These are phyloP conservation scores for Sandelia bainsii DNA, from an alignment of 2,797 vertebrate species.

Conservation along the genomic window DNA sequence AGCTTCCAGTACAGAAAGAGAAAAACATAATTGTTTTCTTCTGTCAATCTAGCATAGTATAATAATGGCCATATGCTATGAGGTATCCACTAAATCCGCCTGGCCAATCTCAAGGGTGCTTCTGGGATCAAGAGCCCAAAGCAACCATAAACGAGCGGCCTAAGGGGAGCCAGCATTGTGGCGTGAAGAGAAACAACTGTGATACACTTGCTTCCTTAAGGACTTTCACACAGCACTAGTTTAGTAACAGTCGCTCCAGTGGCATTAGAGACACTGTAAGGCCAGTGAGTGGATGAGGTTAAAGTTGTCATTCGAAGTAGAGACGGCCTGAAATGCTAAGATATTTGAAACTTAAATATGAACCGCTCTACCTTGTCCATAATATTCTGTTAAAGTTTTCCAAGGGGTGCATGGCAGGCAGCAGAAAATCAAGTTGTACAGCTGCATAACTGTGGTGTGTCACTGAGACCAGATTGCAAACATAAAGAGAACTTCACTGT, in stretches of 20 bases:
- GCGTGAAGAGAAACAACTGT: slow-evolving; percentile 45
- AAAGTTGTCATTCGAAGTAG: slow-evolving; percentile 63
- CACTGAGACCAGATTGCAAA: slow-evolving; percentile 43
- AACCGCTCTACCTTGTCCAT: slow-evolving; percentile 49
- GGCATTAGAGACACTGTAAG: slow-evolving; percentile 38
- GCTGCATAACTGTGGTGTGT: slow-evolving; percentile 43
- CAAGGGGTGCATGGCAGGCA: slow-evolving; percentile 11
- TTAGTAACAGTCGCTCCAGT: slow-evolving; percentile 64
- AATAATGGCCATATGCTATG: slow-evolving; percentile 64
- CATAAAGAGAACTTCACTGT: slow-evolving; percentile 47
- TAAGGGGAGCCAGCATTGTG: slow-evolving; percentile 51
- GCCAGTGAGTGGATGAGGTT: slow-evolving; percentile 48
- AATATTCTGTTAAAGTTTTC: slow-evolving; percentile 45
- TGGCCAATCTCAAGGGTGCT: slow-evolving; percentile 73
- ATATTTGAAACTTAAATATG: slow-evolving; percentile 51
- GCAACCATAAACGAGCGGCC: slow-evolving; percentile 55
- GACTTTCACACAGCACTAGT: slow-evolving; percentile 57
- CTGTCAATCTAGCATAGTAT: slow-evolving; percentile 58
- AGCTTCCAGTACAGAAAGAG: slow-evolving; percentile 28
- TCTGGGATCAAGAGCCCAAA: slow-evolving; percentile 71
- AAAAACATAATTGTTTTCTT: slow-evolving; percentile 62
- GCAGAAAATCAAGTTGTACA: slow-evolving; percentile 46
- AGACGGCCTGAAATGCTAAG: slow-evolving; percentile 48
- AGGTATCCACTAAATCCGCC: slow-evolving; percentile 65
- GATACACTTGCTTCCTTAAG: slow-evolving; percentile 63